phyloP scores from a whole-genome alignment of 2,113 vertebrate species.

The Phocoena sinus region DNA sequence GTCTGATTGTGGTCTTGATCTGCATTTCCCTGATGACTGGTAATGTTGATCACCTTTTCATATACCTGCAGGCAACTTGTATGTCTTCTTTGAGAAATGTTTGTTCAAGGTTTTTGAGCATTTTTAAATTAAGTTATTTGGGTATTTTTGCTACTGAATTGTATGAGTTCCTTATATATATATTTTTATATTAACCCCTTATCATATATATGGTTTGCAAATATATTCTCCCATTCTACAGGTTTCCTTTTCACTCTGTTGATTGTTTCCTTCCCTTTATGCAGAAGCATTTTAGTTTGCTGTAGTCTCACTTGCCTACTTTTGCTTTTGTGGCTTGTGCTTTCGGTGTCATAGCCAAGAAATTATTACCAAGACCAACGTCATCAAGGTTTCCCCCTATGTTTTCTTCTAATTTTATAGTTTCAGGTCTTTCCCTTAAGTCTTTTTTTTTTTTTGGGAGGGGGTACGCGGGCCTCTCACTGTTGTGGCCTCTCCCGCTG shows the following conservation, averaged over 20 bases:
- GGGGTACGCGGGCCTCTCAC: no score
- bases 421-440: neutral
- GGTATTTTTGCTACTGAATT: neutral
- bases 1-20: neutral
- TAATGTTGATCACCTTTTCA: neutral
- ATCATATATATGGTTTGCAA: neutral
- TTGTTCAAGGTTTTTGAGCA: neutral
- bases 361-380: neutral
- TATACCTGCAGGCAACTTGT: neutral
- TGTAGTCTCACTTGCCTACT: neutral
- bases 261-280: neutral
- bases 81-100: neutral
- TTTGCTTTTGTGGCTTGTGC: neutral
- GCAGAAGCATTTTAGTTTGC: neutral
- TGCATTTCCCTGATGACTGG: neutral
- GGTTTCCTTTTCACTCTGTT: neutral
- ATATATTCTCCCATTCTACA: neutral
- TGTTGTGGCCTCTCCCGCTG: no score
- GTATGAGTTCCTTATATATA: neutral
- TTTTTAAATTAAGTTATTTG: neutral
- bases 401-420: neutral
- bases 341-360: neutral
- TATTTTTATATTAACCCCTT: neutral
- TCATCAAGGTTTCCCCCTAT: neutral
- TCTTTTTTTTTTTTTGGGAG: no score